phyloP scores from a whole-genome alignment of 2,888 invertebrate species.

The Disparrhopalites patrizii region DNA sequence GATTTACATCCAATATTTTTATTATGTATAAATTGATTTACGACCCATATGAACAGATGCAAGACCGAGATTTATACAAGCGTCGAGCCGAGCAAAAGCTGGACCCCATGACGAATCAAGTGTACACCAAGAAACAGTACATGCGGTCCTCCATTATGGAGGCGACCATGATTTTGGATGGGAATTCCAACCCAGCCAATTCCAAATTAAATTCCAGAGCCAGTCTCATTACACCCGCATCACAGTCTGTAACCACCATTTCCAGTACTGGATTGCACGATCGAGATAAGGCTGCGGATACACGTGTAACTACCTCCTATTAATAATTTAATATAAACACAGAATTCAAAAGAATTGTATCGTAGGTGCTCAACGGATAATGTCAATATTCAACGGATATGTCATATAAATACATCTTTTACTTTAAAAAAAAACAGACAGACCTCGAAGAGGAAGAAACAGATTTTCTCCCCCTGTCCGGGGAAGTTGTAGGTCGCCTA shows the following conservation, averaged over 20 bases:
- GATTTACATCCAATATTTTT: too few species aligned
- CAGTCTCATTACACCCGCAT: not conserved
- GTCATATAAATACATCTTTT: too few species aligned
- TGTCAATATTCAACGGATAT: too few species aligned
- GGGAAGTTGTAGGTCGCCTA: conserved; percentile 33
- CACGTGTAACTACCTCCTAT: too few species aligned
- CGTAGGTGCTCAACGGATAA: too few species aligned
- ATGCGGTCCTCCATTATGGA: conserved; percentile 14
- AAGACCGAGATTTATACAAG: conserved; percentile 41
- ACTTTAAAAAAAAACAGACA: too few species aligned
- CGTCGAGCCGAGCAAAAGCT: conserved; percentile 38
- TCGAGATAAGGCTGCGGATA: not conserved
- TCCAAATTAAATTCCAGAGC: not conserved
- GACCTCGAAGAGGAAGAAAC: not conserved
- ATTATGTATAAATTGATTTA: not conserved
- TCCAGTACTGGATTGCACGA: not conserved
- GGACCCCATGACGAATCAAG: conserved; percentile 33
- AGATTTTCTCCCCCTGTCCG: conserved; percentile 12
- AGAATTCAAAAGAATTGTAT: too few species aligned
- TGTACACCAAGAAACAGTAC: conserved; percentile 36
- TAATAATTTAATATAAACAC: too few species aligned
- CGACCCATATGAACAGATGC: conserved; percentile 37
- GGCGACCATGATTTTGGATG: not conserved
- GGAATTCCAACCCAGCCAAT: not conserved
- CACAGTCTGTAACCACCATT: not conserved